These are phyloP conservation scores for Microhierax caerulescens DNA, from an alignment of 2,797 vertebrate genomes.

Conservation along the genomic window DNA sequence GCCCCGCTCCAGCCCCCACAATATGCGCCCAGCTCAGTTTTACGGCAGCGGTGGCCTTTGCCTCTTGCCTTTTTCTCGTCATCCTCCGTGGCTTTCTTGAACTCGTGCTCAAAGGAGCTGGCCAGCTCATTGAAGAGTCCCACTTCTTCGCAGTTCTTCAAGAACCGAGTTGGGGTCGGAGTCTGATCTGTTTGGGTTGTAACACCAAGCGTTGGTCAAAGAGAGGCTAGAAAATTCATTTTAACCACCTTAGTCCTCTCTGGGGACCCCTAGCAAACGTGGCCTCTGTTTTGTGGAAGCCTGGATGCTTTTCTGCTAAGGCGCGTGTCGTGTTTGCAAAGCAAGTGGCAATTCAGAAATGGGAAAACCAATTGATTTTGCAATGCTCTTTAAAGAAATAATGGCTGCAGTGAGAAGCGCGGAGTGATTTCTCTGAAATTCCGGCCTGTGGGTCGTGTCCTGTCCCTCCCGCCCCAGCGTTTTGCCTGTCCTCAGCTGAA, in stretches of 20 bases:
- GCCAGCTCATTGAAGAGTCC: constrained; percentile 96
- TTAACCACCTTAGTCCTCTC: neutral
- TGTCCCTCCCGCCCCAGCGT: neutral
- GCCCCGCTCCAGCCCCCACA: neutral
- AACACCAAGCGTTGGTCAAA: neutral
- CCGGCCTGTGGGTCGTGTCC: neutral
- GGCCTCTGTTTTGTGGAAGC: neutral
- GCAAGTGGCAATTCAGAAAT: accelerated
- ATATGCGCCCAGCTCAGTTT: neutral
- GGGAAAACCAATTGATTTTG: neutral
- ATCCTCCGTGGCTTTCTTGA: constrained; percentile 89
- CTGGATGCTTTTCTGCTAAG: neutral
- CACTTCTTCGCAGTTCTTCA: constrained; percentile 99
- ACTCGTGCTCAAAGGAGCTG: constrained; percentile 93
- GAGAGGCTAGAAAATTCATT: neutral
- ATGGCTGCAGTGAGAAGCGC: accelerated
- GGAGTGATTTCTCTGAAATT: neutral
- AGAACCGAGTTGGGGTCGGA: constrained; percentile 94
- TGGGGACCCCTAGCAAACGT: accelerated
- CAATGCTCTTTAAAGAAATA: neutral
- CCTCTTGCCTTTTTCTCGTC: constrained; percentile 88
- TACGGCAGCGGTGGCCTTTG: neutral
- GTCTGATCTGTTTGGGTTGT: constrained; percentile 87
- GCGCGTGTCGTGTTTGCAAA: neutral
- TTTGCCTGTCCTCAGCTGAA: neutral